These are phyloP conservation scores for Cyphomyrus plagiostoma DNA, from an alignment of 2,113 vertebrate species.

Conservation along the genomic window DNA sequence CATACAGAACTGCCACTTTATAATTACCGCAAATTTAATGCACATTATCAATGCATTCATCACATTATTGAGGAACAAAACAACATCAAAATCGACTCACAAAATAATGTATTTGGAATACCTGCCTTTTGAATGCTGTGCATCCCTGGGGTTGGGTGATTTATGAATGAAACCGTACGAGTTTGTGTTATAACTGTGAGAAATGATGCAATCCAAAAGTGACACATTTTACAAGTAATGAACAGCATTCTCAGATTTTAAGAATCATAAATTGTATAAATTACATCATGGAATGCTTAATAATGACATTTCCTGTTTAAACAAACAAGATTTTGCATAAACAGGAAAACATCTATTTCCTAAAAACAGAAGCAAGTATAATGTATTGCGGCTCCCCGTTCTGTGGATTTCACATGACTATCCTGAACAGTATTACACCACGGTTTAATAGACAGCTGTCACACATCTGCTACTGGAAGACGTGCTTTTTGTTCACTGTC, in stretches of 20 bases:
- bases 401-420: not conserved
- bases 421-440: not conserved
- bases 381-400: not conserved
- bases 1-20: not conserved
- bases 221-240: not conserved
- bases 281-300: not conserved
- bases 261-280: not conserved
- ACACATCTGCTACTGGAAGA: not conserved
- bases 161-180: not conserved
- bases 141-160: not conserved
- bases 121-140: not conserved
- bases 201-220: not conserved
- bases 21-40: not conserved
- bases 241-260: not conserved
- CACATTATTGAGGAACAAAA: not conserved
- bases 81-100: not conserved
- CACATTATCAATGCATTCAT: not conserved
- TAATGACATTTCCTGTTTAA: not conserved
- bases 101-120: not conserved
- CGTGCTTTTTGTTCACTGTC: not conserved
- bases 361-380: not conserved
- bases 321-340: not conserved
- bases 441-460: not conserved
- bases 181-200: not conserved
- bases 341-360: not conserved